phyloP scores from a whole-genome alignment of 2,888 invertebrate species.

The Callyntrura guangdongensis region DNA sequence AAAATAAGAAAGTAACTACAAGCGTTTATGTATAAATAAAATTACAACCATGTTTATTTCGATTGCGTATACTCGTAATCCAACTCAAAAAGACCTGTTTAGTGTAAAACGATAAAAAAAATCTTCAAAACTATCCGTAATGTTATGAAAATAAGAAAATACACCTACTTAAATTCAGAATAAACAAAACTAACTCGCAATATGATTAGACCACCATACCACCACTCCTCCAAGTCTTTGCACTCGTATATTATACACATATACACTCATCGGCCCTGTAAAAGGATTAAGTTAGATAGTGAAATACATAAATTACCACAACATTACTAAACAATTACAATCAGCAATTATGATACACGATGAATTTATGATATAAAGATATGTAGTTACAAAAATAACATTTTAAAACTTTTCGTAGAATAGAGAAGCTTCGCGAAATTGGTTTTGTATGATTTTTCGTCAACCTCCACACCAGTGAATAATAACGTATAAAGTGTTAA shows the following conservation, averaged over 20 bases:
- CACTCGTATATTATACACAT: background rate
- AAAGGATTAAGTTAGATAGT: background rate
- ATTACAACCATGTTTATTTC: conserved; percentile 29
- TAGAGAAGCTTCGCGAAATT: background rate
- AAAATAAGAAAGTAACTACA: conserved; percentile 35
- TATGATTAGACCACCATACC: background rate
- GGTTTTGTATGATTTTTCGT: background rate
- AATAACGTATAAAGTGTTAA: background rate
- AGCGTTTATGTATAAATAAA: conserved; percentile 8
- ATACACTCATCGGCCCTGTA: background rate
- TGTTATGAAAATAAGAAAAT: conserved; percentile 5
- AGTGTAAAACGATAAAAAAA: background rate
- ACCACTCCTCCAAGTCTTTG: conserved; percentile 15
- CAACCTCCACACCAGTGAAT: background rate
- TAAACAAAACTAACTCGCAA: background rate
- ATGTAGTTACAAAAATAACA: background rate
- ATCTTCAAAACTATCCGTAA: conserved; percentile 25
- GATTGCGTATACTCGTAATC: conserved; percentile 37
- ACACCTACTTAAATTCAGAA: background rate
- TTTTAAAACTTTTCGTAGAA: background rate
- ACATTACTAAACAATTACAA: no score
- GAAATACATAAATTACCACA: no score
- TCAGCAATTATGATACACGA: background rate
- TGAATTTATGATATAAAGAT: background rate
- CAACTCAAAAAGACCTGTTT: conserved; percentile 72